Percentiles rank a stretch among this genome's conserved stretches.
phyloP scores from a whole-genome alignment of 1,140 invertebrate species.

The Hylaeus anthracinus region DNA sequence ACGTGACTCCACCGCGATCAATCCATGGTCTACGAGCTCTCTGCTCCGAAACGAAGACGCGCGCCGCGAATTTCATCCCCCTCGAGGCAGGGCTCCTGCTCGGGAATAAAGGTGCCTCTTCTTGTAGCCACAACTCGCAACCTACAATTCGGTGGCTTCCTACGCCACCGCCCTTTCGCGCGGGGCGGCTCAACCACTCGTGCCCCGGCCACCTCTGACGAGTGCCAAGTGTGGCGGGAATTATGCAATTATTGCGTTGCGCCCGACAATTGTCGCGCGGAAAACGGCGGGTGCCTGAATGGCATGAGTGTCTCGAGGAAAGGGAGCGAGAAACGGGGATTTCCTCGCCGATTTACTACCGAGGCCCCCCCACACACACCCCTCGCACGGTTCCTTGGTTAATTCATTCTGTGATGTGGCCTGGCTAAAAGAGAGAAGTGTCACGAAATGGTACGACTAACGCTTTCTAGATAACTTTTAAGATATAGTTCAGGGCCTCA shows the following conservation, averaged over 20 bases:
- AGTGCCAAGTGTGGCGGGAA: slow-evolving; percentile 63
- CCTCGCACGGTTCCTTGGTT: neutral
- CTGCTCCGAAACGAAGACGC: no score
- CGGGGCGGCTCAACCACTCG: slow-evolving; percentile 60
- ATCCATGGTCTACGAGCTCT: no score
- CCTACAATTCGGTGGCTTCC: slow-evolving; percentile 32
- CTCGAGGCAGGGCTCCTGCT: neutral
- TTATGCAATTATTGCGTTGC: slow-evolving; percentile 70
- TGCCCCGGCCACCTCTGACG: slow-evolving; percentile 35
- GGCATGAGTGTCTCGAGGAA: slow-evolving; percentile 49
- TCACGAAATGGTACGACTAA: no score
- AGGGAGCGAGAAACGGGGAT: slow-evolving; percentile 44
- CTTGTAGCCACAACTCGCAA: slow-evolving; percentile 25
- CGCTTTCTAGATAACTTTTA: no score
- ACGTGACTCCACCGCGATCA: no score
- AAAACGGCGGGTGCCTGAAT: slow-evolving; percentile 64
- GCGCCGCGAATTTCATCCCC: no score
- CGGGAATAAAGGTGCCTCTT: slow-evolving; percentile 24
- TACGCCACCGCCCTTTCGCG: slow-evolving; percentile 52
- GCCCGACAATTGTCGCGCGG: slow-evolving; percentile 63
- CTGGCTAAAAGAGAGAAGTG: neutral
- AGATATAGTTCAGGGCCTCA: no score
- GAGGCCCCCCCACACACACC: neutral
- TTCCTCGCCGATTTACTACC: slow-evolving; percentile 49
- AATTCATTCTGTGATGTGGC: slow-evolving; percentile 22